Evolutionary conservation across 1,140 invertebrate species (phyloP).

Genomic region (Cydia strobilella): DNA sequence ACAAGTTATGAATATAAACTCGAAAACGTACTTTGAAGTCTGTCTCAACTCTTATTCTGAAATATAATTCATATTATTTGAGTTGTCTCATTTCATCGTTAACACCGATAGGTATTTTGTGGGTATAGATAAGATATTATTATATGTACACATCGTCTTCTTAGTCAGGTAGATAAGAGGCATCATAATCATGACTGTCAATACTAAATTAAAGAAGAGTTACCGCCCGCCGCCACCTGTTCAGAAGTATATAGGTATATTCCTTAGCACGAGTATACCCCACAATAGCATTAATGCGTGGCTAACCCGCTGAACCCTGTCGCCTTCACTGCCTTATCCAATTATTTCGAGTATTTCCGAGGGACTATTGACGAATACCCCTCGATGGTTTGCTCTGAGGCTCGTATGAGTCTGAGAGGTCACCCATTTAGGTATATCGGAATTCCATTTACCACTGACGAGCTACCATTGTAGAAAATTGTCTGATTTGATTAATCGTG

Average conservation of each 20-base stretch:
- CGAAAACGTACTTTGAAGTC: too few species aligned
- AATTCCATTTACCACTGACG: slow-evolving; percentile 22
- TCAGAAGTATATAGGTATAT: slow-evolving; percentile 17
- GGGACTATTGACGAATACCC: slow-evolving; percentile 31
- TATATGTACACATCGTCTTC: too few species aligned
- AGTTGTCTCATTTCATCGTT: too few species aligned
- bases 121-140: too few species aligned
- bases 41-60: too few species aligned
- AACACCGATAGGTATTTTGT: too few species aligned
- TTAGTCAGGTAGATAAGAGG: background rate
- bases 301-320: slow-evolving; percentile 16
- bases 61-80: too few species aligned
- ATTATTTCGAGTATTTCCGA: slow-evolving; percentile 33
- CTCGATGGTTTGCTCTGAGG: slow-evolving; percentile 22
- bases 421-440: slow-evolving; percentile 26
- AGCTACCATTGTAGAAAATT: slow-evolving; percentile 22
- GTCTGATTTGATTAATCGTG: slow-evolving; percentile 10
- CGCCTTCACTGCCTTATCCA: slow-evolving; percentile 18
- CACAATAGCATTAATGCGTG: slow-evolving; percentile 11
- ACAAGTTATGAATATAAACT: too few species aligned
- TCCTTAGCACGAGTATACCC: background rate
- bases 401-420: slow-evolving; percentile 27
- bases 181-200: background rate
- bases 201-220: background rate
- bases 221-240: background rate